A percentile compares a stretch with the other conserved stretches of the same genome.
Conservation (phyloP, 2,113 vertebrate genomes). For the Phrynosoma platyrhinos region DNA sequence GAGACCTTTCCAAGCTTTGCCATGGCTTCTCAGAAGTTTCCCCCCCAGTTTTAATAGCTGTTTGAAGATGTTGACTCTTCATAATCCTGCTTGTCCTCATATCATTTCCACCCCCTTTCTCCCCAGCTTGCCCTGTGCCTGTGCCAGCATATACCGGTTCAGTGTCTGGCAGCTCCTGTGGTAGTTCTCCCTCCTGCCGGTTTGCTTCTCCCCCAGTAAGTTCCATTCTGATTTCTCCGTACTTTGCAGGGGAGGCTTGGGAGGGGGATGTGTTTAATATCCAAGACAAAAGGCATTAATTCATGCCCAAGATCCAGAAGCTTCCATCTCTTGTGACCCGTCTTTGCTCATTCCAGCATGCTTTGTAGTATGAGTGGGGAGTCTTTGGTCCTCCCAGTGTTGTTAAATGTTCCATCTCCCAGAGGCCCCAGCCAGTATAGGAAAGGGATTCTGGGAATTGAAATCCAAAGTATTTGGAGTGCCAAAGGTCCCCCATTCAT, state of each 20-base stretch:
- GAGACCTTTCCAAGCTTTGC: neutral
- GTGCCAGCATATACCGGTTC: slow-evolving; percentile 86
- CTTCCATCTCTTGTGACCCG: too few species aligned
- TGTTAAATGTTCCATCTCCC: too few species aligned
- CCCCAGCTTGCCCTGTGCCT: slow-evolving; percentile 90
- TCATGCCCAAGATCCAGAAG: too few species aligned
- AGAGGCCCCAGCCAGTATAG: too few species aligned
- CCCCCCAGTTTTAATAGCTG: neutral
- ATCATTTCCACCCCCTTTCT: slow-evolving; percentile 12
- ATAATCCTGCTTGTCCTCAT: accelerated
- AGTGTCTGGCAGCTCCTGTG: slow-evolving; percentile 87
- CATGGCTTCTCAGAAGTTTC: neutral
- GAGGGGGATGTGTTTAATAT: neutral
- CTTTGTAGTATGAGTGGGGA: too few species aligned
- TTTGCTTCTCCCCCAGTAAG: slow-evolving; percentile 96
- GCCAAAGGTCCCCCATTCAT: too few species aligned
- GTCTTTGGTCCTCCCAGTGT: too few species aligned
- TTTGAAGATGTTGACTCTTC: slow-evolving; percentile 10
- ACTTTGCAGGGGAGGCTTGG: neutral
- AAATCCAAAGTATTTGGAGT: too few species aligned
- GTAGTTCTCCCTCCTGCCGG: slow-evolving; percentile 90
- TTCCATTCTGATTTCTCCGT: slow-evolving; percentile 47
- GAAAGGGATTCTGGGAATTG: too few species aligned
- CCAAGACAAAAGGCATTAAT: neutral
- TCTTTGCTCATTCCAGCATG: neutral